Evolutionary conservation across 2,888 invertebrate genomes (phyloP), one percentile per base, ranked within the genome.

Genomic region (Steinernema carpocapsae): DNA sequence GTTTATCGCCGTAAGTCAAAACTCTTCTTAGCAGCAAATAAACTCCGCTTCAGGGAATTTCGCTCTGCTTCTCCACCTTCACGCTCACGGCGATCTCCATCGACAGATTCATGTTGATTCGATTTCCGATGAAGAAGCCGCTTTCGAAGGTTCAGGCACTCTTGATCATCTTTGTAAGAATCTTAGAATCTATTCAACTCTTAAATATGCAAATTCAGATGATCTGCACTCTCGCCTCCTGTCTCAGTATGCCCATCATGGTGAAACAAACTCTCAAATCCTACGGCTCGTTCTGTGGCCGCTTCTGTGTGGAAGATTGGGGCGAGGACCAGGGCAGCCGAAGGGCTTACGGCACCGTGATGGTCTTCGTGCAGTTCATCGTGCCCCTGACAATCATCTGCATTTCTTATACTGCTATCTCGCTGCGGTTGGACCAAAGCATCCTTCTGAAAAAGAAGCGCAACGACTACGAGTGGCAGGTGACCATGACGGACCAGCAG

Each of bases 91-190:
- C 85, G n/a, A 84, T 85, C 51, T 85, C 85, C 2, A 80, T 85
- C 24, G 85, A 85, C 76, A 76, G 82, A 77, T 80, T 79, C 64
- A 81, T 85, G 73, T 79, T 85, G 64, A 86, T 86, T 52, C 78
- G 85, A 56, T 85, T 83, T 74, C 86, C 86, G 32, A 84, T 85
- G 83, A 83, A 85, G 74, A 86, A 85, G 74, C 84, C 84, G 19
- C 78, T 86, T 42, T 77, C 79, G 7, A 83, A 84, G 75, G 77
- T 78, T 48, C 86, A 86, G 71, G 84, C 86, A 7, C 72, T 81
- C 14, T 72, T 78, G 19, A 80, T 84, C 71, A 86, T 86, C 59
- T 78, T 75, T 70, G 84, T 85, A 43, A 75, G 79, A 26, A 74
- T 72, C 56, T n/a, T n/a, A n/a, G n/a, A n/a, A n/a, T n/a, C n/a